phyloP scores from a whole-genome alignment of 2,888 invertebrate genomes.

The Leptura quadrifasciata region DNA sequence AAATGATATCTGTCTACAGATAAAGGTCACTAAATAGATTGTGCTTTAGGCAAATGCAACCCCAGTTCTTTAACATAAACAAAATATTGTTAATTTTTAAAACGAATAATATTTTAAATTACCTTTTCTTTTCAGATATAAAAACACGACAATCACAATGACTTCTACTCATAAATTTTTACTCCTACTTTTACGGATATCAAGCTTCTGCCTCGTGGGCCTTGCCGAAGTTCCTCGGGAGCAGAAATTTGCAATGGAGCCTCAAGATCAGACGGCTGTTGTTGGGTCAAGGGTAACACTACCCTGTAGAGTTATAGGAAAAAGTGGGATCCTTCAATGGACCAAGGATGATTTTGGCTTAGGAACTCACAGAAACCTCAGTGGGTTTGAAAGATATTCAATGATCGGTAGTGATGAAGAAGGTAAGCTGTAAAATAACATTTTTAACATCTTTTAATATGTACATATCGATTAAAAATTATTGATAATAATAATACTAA shows the following conservation, averaged over 20 bases:
- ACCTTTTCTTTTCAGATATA: conserved; percentile 54
- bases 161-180: conserved; percentile 69
- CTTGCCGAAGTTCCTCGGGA: conserved; percentile 73
- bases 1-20: too few relatives aligned
- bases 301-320: conserved; percentile 92
- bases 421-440: conserved; percentile 77
- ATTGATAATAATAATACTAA: too few relatives aligned
- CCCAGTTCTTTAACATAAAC: too few relatives aligned
- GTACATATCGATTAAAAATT: not conserved
- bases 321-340: conserved; percentile 95
- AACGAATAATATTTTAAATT: conserved; percentile 4
- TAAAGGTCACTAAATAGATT: too few relatives aligned
- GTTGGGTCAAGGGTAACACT: conserved; percentile 91
- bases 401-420: conserved; percentile 98
- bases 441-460: not conserved
- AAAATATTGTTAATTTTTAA: not conserved
- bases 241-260: conserved; percentile 94
- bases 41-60: too few relatives aligned
- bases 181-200: conserved; percentile 69
- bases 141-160: conserved; percentile 65
- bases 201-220: conserved; percentile 49
- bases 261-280: conserved; percentile 92
- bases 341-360: conserved; percentile 97
- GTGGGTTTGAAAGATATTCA: conserved; percentile 93
- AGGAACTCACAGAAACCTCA: conserved; percentile 91